Base-by-base conservation (phyloP, 2,113 vertebrate genomes). In the Caloenas nicobarica region DNA sequence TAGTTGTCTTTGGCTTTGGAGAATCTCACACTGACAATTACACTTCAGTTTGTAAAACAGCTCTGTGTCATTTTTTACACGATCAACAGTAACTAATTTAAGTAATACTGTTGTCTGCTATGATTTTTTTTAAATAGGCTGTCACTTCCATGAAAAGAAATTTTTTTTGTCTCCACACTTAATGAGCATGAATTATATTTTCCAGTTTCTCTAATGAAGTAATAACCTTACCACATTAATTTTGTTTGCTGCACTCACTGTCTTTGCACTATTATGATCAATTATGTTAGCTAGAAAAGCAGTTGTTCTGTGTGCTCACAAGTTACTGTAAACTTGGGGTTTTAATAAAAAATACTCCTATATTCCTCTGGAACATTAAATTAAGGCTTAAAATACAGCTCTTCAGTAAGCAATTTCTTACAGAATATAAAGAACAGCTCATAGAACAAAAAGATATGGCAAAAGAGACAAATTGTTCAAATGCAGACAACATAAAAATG, bases 171-270 rank as follows among this genome's bases (percentile, higher is more conserved):
- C 70, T 95, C 81, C 44, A 91, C 38, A 48, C 23, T 93, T 90
- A 89, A 93, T 58, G 28, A 91, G 18, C 72, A 74, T 83, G 50
- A 76, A 81, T 82, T 88, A 56, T 71, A 76, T 73, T 91, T 95
- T 94, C n/a, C 38, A 77, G 26, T 74, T 92, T 90, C 66, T 57
- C 76, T 88, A 91, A 95, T 86, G 91, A 91, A 77, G 66, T 65
- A 85, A 89, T 81, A 89, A 86, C 42, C 51, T 80, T 82, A 78
- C 11, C 80, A 81, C 33, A 90, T 86, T 81, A 48, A 77, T 90
- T 97, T 94, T 87, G 69, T 85, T 91, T 91, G 74, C 84, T 69
- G 54, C 28, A 53, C 22, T 91, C 54, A 33, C 54, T 91, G 40
- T 66, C 46, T 86, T 72, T 81, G n/a, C 42, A 53, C 18, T 92